Evolutionary conservation across 2,888 invertebrate genomes (phyloP).

Genomic region (Drosophila setosimentum): DNA sequence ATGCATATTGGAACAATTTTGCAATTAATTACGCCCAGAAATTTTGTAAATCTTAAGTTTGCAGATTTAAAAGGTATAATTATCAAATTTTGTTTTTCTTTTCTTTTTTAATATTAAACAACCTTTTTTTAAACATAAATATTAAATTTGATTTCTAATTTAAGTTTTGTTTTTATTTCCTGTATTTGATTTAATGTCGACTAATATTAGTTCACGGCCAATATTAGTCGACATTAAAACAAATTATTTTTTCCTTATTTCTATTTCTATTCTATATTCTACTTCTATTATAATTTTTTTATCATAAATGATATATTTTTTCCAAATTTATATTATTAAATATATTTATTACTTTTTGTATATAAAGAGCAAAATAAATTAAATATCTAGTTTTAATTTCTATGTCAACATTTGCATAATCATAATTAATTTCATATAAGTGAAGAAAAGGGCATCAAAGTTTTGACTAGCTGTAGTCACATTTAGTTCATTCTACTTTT

Average conservation of each 20-base stretch:
- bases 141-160: rapidly evolving
- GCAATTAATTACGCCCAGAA: not conserved
- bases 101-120: too few species aligned
- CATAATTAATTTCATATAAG: not conserved
- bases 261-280: too few species aligned
- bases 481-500: not conserved
- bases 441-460: conserved; percentile 3
- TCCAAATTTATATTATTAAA: not conserved
- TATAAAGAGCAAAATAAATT: not conserved
- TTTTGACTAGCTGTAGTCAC: not conserved
- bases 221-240: not conserved
- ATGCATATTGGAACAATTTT: not conserved
- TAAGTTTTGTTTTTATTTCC: not conserved
- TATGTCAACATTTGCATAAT: not conserved
- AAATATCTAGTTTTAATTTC: not conserved
- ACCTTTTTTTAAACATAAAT: not conserved
- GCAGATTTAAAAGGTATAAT: too few species aligned
- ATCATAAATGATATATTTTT: not conserved
- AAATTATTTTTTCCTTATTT: not conserved
- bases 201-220: too few species aligned
- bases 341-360: not conserved
- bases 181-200: too few species aligned
- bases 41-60: not conserved
- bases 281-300: not conserved
- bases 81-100: not conserved